These are phyloP conservation scores for Sceloporus undulatus DNA, from an alignment of 2,113 vertebrate genomes.

Conservation along the genomic window DNA sequence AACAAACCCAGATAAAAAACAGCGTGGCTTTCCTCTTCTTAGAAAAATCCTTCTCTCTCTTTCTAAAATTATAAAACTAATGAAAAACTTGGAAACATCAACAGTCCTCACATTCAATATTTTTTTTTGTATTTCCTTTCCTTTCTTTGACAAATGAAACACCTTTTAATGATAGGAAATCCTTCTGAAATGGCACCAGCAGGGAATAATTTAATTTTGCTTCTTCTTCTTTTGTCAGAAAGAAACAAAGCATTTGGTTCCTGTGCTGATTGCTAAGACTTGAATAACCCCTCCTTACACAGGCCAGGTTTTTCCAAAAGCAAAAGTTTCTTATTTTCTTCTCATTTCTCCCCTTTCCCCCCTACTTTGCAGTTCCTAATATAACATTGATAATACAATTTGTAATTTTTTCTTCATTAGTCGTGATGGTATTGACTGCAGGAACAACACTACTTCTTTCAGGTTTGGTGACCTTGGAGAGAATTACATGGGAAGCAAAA, in stretches of 20 bases:
- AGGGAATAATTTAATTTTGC: slow-evolving; percentile 19
- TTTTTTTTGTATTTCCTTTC: neutral
- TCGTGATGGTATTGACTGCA: too few relatives aligned
- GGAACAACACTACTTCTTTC: too few relatives aligned
- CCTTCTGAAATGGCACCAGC: neutral
- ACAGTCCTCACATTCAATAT: neutral
- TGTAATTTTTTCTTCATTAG: too few relatives aligned
- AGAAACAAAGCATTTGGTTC: neutral
- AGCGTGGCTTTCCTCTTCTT: neutral
- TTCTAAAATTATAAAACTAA: neutral
- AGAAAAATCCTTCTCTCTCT: neutral
- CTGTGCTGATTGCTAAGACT: neutral
- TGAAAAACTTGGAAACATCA: neutral
- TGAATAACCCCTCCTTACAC: neutral
- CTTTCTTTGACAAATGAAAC: slow-evolving; percentile 26
- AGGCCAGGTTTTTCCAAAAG: neutral
- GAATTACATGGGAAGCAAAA: too few relatives aligned
- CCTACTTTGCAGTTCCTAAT: neutral
- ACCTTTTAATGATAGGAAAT: slow-evolving; percentile 36
- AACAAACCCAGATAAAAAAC: neutral
- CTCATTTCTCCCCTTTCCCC: too few relatives aligned
- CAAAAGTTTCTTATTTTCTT: neutral
- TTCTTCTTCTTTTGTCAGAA: neutral
- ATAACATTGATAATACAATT: neutral
- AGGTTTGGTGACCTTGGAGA: too few relatives aligned